phyloP scores from a whole-genome alignment of 2,113 vertebrate species.

The Syngnathus scovelli region DNA sequence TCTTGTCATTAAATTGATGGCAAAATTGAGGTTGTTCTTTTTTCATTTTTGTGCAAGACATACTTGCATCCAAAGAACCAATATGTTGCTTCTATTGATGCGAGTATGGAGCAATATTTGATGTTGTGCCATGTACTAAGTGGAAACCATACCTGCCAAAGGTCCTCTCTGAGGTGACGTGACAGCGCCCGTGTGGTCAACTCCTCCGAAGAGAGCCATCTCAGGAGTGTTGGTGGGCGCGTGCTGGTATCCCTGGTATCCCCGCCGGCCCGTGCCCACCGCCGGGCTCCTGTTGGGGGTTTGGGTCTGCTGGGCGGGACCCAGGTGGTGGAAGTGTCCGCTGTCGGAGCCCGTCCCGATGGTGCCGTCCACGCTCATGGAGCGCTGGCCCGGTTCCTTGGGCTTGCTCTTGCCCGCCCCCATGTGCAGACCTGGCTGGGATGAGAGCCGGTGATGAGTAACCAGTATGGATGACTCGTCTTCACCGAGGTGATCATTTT shows the following conservation, averaged over 20 bases:
- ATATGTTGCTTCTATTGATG: not conserved
- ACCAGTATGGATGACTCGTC: not conserved
- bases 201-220: constrained; percentile 83
- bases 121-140: not conserved
- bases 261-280: constrained; percentile 72
- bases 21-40: too few relatives aligned
- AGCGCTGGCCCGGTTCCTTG: constrained; percentile 86
- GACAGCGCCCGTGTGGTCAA: constrained; percentile 77
- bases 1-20: too few relatives aligned
- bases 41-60: not conserved
- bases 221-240: constrained; percentile 70
- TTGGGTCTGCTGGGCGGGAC: constrained; percentile 73
- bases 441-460: constrained; percentile 28
- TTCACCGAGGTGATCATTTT: not conserved
- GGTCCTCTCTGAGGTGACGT: constrained; percentile 81
- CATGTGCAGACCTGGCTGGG: constrained; percentile 76
- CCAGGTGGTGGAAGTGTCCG: constrained; percentile 71
- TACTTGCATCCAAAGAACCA: not conserved
- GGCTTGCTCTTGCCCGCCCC: constrained; percentile 95
- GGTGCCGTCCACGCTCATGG: constrained; percentile 86
- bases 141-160: constrained; percentile 50
- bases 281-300: constrained; percentile 82
- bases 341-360: constrained; percentile 71
- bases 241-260: constrained; percentile 64
- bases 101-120: not conserved